Conservation (phyloP, 2,888 invertebrate genomes). For the Drosophila ustulata region DNA sequence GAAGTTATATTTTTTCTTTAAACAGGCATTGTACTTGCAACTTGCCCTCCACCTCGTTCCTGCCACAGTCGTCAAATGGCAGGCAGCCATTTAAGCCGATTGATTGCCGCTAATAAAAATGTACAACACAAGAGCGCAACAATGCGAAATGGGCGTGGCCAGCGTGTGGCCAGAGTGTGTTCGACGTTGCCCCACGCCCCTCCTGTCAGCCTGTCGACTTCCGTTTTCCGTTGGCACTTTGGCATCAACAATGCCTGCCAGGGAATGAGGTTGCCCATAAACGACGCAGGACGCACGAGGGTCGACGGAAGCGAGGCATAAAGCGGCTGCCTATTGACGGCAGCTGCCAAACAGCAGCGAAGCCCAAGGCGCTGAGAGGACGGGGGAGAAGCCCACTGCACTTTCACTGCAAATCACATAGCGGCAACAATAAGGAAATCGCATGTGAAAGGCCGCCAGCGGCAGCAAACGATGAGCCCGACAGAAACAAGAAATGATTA, state of each 20-base stretch:
- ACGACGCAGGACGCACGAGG: slow-evolving; percentile 4
- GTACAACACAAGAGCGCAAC: slow-evolving; percentile 65
- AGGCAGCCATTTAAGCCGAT: slow-evolving; percentile 63
- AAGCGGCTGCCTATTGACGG: slow-evolving; percentile 46
- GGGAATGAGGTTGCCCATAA: slow-evolving; percentile 40
- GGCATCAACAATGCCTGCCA: slow-evolving; percentile 48
- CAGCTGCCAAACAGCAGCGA: slow-evolving; percentile 42
- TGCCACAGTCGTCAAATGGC: slow-evolving; percentile 26
- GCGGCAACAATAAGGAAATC: slow-evolving; percentile 75
- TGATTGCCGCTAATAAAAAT: slow-evolving; percentile 77
- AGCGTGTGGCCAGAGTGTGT: slow-evolving; percentile 2
- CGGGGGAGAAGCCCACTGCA: slow-evolving; percentile 33
- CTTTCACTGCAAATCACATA: slow-evolving; percentile 68
- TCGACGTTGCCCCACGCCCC: neutral
- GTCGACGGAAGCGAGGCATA: slow-evolving; percentile 47
- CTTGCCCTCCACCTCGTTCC: neutral
- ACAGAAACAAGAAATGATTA: slow-evolving; percentile 13
- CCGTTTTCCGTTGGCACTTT: slow-evolving; percentile 72
- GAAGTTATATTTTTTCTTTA: no score
- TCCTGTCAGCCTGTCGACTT: slow-evolving; percentile 33
- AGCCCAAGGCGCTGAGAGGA: slow-evolving; percentile 9
- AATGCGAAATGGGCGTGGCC: slow-evolving; percentile 49
- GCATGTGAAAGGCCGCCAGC: slow-evolving; percentile 66
- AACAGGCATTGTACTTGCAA: neutral
- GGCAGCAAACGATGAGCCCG: slow-evolving; percentile 16